Conservation (phyloP, 2,113 vertebrate genomes). For the Proterorhinus semilunaris region DNA sequence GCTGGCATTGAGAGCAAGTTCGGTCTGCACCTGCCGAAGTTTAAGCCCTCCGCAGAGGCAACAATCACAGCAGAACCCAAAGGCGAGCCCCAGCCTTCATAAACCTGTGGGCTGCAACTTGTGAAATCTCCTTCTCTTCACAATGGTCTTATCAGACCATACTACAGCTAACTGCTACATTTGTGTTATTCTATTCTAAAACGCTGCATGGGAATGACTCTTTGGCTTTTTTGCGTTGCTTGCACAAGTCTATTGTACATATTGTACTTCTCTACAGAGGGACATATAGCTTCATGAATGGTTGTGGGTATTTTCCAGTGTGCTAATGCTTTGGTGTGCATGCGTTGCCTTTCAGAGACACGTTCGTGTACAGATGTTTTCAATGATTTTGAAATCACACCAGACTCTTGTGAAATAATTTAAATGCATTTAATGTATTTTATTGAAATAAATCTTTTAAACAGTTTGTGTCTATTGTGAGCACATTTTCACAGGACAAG, state of each 20-base stretch:
- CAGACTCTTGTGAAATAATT: slow-evolving; percentile 75
- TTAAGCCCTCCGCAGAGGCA: slow-evolving; percentile 72
- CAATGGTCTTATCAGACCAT: slow-evolving; percentile 47
- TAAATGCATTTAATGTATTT: slow-evolving; percentile 78
- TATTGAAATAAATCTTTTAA: slow-evolving; percentile 78
- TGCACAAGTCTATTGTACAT: slow-evolving; percentile 88
- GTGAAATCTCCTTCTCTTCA: slow-evolving; percentile 27
- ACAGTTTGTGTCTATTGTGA: slow-evolving; percentile 61
- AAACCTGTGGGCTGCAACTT: slow-evolving; percentile 68
- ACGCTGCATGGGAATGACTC: slow-evolving; percentile 80
- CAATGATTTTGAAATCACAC: slow-evolving; percentile 82
- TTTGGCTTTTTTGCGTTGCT: slow-evolving; percentile 77
- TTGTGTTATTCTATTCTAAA: slow-evolving; percentile 56
- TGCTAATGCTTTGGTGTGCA: slow-evolving; percentile 52
- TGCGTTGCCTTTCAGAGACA: slow-evolving; percentile 66
- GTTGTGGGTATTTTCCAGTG: slow-evolving; percentile 64
- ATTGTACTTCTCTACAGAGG: slow-evolving; percentile 94
- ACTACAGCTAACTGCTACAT: slow-evolving; percentile 67
- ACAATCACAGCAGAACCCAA: slow-evolving; percentile 59
- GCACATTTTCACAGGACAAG: slow-evolving; percentile 59
- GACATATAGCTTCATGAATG: slow-evolving; percentile 76
- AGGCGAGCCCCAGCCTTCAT: slow-evolving; percentile 43
- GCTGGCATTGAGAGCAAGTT: slow-evolving; percentile 96
- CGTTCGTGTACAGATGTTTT: slow-evolving; percentile 91
- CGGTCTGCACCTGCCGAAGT: slow-evolving; percentile 92